phyloP scores from a whole-genome alignment of 2,113 vertebrate species.

The Eulacestoma nigropectus region DNA sequence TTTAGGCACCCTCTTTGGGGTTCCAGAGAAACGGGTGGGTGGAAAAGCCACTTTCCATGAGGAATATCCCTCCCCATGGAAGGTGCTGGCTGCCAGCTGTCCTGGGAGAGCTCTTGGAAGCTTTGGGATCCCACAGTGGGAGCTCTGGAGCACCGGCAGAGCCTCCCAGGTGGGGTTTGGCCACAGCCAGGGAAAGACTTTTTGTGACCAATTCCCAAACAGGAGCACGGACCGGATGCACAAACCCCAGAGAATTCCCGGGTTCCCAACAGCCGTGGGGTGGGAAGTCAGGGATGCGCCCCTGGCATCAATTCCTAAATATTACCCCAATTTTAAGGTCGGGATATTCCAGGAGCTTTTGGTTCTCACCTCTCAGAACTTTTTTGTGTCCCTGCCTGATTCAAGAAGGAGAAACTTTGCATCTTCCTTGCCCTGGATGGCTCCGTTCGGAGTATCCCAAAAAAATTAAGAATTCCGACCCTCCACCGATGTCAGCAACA shows the following conservation, averaged over 20 bases:
- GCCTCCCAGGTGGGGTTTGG: background rate
- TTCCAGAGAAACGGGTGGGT: background rate
- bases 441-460: background rate
- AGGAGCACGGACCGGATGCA: accelerated
- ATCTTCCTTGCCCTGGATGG: background rate
- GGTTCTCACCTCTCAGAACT: background rate
- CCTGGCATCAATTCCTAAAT: background rate
- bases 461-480: background rate
- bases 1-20: background rate
- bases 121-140: background rate
- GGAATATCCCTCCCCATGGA: background rate
- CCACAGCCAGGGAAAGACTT: background rate
- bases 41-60: accelerated
- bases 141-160: background rate
- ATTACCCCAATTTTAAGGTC: accelerated
- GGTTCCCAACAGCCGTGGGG: accelerated
- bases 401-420: background rate
- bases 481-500: background rate
- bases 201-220: background rate
- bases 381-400: background rate
- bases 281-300: accelerated
- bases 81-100: accelerated
- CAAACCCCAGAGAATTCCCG: background rate
- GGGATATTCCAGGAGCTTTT: background rate
- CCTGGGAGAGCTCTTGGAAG: background rate